Percentiles rank a stretch among this genome's conserved stretches.
Conservation (phyloP, 2,888 invertebrate genomes). For the Cremastobaeus sp. region DNA sequence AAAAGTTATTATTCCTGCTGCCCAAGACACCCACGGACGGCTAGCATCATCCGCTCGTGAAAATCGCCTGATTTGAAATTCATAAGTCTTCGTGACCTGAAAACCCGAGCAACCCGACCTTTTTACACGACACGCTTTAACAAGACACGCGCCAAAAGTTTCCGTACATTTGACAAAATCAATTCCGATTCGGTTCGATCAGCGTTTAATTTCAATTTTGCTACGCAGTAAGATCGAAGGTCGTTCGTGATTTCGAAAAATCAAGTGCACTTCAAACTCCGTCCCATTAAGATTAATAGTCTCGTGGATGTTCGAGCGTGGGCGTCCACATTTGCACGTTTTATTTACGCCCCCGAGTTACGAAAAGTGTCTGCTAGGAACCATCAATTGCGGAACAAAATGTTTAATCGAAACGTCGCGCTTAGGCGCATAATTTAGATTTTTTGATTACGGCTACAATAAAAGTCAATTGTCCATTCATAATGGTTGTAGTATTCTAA, state of each 20-base stretch:
- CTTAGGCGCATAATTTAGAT: neutral
- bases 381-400: slow-evolving; percentile 11
- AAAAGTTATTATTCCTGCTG: slow-evolving; percentile 6
- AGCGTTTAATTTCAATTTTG: slow-evolving; percentile 21
- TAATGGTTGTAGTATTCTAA: too few relatives aligned
- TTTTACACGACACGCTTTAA: slow-evolving; percentile 65
- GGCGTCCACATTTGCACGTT: slow-evolving; percentile 36
- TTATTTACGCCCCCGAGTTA: slow-evolving; percentile 20
- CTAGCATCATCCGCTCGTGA: slow-evolving; percentile 50
- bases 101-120: slow-evolving; percentile 73
- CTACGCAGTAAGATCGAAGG: slow-evolving; percentile 19
- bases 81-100: slow-evolving; percentile 76
- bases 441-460: neutral
- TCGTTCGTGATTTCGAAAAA: slow-evolving; percentile 32
- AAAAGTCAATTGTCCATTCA: too few relatives aligned
- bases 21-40: slow-evolving; percentile 2
- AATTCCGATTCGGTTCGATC: slow-evolving; percentile 7
- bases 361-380: neutral
- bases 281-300: slow-evolving; percentile 20
- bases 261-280: slow-evolving; percentile 5
- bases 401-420: slow-evolving; percentile 13
- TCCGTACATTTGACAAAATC: neutral
- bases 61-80: slow-evolving; percentile 76
- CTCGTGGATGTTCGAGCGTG: slow-evolving; percentile 10
- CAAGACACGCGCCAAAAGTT: slow-evolving; percentile 26